A percentile compares a stretch with the other conserved stretches of the same genome.
Conservation (phyloP, 2,888 invertebrate species). For the Drosophila leonis region DNA sequence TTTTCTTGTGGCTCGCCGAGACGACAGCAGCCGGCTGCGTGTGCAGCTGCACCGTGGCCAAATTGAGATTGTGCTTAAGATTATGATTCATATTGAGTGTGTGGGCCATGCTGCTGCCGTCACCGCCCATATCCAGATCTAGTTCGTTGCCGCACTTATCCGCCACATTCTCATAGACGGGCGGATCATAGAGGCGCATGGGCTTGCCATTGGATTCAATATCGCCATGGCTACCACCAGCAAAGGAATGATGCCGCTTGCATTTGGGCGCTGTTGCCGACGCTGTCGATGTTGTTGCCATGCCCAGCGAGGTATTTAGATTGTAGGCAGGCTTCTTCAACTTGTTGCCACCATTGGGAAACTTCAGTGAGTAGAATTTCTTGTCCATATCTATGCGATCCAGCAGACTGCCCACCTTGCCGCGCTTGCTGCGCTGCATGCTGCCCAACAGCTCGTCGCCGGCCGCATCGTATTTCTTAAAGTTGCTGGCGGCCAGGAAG, state of each 20-base stretch:
- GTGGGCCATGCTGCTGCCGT: conserved; percentile 43
- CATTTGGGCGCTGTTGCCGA: conserved; percentile 71
- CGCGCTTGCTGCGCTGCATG: conserved; percentile 51
- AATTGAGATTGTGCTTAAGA: conserved; percentile 33
- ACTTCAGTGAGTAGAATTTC: conserved; percentile 85
- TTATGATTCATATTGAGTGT: conserved; percentile 26
- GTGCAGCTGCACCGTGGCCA: conserved; percentile 76
- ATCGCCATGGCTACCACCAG: conserved; percentile 84
- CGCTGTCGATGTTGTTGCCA: conserved; percentile 49
- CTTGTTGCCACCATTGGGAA: conserved; percentile 61
- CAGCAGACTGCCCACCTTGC: conserved; percentile 45
- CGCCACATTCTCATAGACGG: conserved; percentile 88
- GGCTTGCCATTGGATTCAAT: conserved; percentile 76
- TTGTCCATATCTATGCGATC: conserved; percentile 79
- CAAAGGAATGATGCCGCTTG: conserved; percentile 85
- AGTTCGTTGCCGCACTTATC: conserved; percentile 86
- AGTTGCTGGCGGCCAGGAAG: conserved; percentile 82
- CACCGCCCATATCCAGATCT: conserved; percentile 60
- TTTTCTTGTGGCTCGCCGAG: conserved; percentile 76
- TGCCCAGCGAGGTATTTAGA: conserved; percentile 55
- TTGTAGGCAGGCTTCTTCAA: conserved; percentile 51
- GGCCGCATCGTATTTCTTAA: conserved; percentile 80
- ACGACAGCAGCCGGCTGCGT: conserved; percentile 64
- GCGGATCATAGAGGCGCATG: conserved; percentile 84
- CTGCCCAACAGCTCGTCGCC: conserved; percentile 55